Evolutionary conservation across 23 tunicate genomes (phyloP).

Genomic region (Clavelina lepadiformis): DNA sequence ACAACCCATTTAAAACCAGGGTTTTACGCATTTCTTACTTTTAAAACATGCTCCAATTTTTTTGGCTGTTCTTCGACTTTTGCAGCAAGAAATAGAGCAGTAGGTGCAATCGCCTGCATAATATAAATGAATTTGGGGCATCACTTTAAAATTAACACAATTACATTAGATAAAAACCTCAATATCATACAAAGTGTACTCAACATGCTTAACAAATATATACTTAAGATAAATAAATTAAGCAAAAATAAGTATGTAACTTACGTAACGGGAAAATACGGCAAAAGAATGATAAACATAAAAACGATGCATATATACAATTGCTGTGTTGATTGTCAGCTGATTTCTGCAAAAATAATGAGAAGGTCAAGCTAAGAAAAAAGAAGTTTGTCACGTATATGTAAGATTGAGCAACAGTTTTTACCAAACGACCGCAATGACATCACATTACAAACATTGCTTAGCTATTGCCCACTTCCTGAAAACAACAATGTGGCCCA

Average conservation of each 20-base stretch:
- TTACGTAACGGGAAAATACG: conserved; percentile 74
- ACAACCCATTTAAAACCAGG: neutral
- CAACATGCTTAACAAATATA: neutral
- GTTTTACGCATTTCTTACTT: conserved; percentile 11
- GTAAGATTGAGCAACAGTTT: too few relatives aligned
- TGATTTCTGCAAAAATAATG: conserved; percentile 96
- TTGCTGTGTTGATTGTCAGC: conserved; percentile 93
- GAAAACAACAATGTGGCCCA: too few relatives aligned
- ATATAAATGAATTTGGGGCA: neutral
- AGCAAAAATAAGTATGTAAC: conserved; percentile 9
- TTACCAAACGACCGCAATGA: too few relatives aligned
- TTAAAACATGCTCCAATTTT: conserved; percentile 96
- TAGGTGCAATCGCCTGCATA: conserved; percentile 82
- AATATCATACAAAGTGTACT: neutral
- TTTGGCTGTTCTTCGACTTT: conserved; percentile 99
- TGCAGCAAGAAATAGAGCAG: conserved; percentile 94
- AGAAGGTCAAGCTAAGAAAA: too few relatives aligned
- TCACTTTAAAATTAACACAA: neutral
- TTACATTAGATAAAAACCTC: neutral
- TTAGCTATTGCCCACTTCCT: too few relatives aligned
- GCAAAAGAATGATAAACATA: conserved; percentile 93
- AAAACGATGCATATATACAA: conserved; percentile 96
- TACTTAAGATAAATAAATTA: neutral
- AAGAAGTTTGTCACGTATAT: conserved; percentile 5
- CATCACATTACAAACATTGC: too few relatives aligned